Percentiles rank a stretch among this genome's conserved stretches.
Evolutionary conservation across 2,888 invertebrate genomes (phyloP).

Genomic region (Yponomeuta plumbellus): DNA sequence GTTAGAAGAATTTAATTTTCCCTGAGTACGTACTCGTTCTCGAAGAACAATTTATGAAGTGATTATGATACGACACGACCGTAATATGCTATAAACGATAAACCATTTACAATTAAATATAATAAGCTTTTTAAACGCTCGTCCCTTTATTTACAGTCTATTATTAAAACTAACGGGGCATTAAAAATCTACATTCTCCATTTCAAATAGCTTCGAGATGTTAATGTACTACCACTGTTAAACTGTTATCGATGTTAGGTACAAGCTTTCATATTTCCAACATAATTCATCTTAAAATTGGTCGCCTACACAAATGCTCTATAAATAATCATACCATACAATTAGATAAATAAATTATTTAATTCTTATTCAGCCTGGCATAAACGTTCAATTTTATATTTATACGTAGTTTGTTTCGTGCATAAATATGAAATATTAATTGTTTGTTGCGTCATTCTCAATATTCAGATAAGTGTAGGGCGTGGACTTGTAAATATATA

Average conservation of each 20-base stretch:
- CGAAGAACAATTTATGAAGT: too few relatives aligned
- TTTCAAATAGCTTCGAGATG: background rate
- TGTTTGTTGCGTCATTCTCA: background rate
- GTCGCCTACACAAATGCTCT: too few relatives aligned
- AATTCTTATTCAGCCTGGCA: background rate
- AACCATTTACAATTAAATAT: background rate
- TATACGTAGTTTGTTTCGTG: background rate
- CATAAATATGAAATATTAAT: background rate
- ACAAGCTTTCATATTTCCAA: too few relatives aligned
- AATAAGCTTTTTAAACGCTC: background rate
- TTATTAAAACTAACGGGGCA: background rate
- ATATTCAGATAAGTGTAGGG: background rate
- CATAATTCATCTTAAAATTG: too few relatives aligned
- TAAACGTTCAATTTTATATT: background rate
- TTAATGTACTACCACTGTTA: too few relatives aligned
- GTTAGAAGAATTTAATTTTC: too few relatives aligned
- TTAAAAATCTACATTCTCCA: background rate
- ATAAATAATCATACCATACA: too few relatives aligned
- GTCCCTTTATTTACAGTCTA: background rate
- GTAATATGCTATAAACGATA: too few relatives aligned
- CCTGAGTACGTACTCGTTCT: too few relatives aligned
- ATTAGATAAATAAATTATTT: background rate
- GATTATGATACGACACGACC: too few relatives aligned
- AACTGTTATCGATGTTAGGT: too few relatives aligned
- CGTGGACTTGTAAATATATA: background rate